Conservation (phyloP, 1,140 invertebrate species). For the Babylonia areolata region DNA sequence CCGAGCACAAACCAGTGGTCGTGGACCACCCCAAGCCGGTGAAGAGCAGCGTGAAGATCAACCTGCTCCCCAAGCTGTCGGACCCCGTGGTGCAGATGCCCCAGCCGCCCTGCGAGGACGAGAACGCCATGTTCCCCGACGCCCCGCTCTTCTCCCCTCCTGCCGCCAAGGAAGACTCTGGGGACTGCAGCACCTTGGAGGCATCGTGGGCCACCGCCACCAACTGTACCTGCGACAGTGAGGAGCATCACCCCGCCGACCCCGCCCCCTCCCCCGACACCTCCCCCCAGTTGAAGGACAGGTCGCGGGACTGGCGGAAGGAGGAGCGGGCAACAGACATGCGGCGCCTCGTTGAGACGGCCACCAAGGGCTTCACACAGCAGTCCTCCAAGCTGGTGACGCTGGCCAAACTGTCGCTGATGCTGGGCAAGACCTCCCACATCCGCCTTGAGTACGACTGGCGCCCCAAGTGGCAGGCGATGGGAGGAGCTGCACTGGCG, state of each 20-base stretch:
- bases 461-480: constrained; percentile 66
- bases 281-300: constrained; percentile 24
- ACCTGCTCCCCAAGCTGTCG: neutral
- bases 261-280: neutral
- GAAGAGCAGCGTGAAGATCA: constrained; percentile 3
- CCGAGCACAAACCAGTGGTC: no score
- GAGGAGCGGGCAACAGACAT: constrained; percentile 27
- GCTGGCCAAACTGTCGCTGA: constrained; percentile 92
- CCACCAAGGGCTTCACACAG: constrained; percentile 87
- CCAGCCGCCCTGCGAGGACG: constrained; percentile 44
- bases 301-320: neutral
- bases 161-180: neutral
- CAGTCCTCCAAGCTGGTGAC: constrained; percentile 86
- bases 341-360: constrained; percentile 52
- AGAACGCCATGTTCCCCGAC: constrained; percentile 69
- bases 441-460: constrained; percentile 90
- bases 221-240: neutral
- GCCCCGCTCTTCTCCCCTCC: constrained; percentile 34
- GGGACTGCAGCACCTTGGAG: neutral
- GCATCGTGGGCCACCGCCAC: neutral
- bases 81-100: constrained; percentile 42
- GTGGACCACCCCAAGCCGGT: neutral
- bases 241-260: neutral
- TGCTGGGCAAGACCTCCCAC: constrained; percentile 89
- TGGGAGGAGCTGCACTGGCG: neutral